phyloP scores from a whole-genome alignment of 1,140 invertebrate genomes.

The Calycopis cecrops region DNA sequence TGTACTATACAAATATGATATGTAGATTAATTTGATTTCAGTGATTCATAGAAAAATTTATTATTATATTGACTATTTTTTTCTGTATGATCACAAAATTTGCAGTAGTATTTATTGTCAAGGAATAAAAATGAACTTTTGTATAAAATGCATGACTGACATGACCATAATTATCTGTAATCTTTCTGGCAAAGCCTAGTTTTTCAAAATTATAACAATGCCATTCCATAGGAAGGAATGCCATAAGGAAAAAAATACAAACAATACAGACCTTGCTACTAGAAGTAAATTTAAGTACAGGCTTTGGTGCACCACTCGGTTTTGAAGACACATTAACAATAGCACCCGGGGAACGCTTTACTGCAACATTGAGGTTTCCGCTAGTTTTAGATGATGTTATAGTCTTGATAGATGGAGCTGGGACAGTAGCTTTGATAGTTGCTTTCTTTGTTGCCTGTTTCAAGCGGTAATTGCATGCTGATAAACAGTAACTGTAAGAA shows the following conservation, averaged over 20 bases:
- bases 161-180: too few species aligned
- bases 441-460: slow-evolving; percentile 74
- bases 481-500: slow-evolving; percentile 65
- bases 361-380: slow-evolving; percentile 58
- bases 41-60: too few species aligned
- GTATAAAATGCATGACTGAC: too few species aligned
- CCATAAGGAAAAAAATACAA: slow-evolving; percentile 3
- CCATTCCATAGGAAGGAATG: too few species aligned
- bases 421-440: slow-evolving; percentile 55
- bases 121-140: too few species aligned
- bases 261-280: slow-evolving; percentile 60
- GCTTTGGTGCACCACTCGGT: slow-evolving; percentile 82
- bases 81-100: too few species aligned
- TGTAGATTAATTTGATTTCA: too few species aligned
- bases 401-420: slow-evolving; percentile 66
- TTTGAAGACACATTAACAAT: slow-evolving; percentile 80
- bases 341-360: slow-evolving; percentile 75
- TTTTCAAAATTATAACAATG: too few species aligned
- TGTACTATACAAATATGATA: too few species aligned
- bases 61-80: too few species aligned
- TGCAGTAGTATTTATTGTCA: too few species aligned
- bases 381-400: slow-evolving; percentile 48
- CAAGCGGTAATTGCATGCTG: slow-evolving; percentile 64
- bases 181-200: too few species aligned
- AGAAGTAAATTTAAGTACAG: slow-evolving; percentile 82